Base-by-base conservation (phyloP, 2,797 vertebrate species). In the Stomatorhinus walkeri region DNA sequence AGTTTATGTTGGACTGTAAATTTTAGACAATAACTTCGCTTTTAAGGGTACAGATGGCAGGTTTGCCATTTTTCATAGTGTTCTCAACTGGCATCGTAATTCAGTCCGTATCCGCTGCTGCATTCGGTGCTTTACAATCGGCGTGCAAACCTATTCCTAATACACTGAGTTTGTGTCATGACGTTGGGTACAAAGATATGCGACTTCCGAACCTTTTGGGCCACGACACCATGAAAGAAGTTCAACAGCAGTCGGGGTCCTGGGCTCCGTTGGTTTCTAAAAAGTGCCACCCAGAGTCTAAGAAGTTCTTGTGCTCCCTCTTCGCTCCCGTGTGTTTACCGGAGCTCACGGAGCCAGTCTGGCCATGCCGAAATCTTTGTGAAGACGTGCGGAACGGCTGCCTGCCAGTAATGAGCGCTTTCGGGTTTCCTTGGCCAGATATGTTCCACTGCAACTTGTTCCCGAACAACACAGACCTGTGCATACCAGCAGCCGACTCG, bases 381-480 rank as follows among this genome's bases (percentile, higher is more conserved):
- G 94, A 95, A 90, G 94, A 91, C 12, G 96, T 97, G 87, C 91
- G 95, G 16, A 95, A 96, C 59, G 94, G 95, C 54, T 97, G 96
- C 89, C 90, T 94, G 54, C 96, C 96, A 0, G 96, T 97, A 16
- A 97, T 97, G 96, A 95, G 94, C 68, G 95, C 96, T 0, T 96
- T 96, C 52, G 96, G 96, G 0, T 97, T 97, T 90, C 96, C 96
- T 0, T 96, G 96, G 96, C 96, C 96, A 0, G 92, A 96, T 76
- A 96, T 96, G 94, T 96, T 97, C 16, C 95, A 96, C 92, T 97
- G 96, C 89, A 94, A 88, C 88, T 93, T 94, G 19, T 97, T 97
- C 89, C 96, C 96, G 0, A 90, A 51, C 4, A 94, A 93, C 19
- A 94, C 94, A 4, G 92, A 95, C 16, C 95, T 97, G 8, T 97